phyloP scores from a whole-genome alignment of 2,113 vertebrate genomes.

The Dipodomys spectabilis region DNA sequence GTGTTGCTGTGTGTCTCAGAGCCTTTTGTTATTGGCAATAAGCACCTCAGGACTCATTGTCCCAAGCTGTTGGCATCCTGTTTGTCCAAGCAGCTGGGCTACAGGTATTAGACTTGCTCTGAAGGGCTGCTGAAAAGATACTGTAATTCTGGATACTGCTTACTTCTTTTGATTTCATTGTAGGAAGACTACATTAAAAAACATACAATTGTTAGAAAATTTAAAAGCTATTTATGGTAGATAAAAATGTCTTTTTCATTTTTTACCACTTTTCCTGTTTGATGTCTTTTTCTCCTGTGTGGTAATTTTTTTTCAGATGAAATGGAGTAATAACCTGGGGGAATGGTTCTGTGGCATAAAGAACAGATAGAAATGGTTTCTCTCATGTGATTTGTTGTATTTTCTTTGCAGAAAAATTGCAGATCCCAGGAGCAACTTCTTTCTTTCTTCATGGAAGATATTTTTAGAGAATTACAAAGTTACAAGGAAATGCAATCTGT shows the following conservation, averaged over 20 bases:
- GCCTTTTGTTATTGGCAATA: too few species aligned
- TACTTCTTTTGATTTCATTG: conserved; percentile 69
- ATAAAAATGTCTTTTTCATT: conserved; percentile 46
- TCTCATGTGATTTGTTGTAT: neutral
- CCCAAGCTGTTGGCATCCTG: conserved; percentile 80
- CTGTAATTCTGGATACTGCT: neutral
- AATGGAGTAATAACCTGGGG: conserved; percentile 5
- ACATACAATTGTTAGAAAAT: conserved; percentile 82
- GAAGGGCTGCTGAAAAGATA: neutral
- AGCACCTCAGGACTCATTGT: conserved; percentile 74
- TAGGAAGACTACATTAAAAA: conserved; percentile 84
- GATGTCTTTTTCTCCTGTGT: neutral
- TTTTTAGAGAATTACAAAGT: conserved; percentile 78
- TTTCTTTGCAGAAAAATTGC: conserved; percentile 83
- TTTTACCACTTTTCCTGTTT: conserved; percentile 60
- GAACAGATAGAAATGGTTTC: conserved; percentile 9
- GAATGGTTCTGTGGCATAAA: neutral
- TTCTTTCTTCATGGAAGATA: conserved; percentile 88
- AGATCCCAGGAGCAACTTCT: conserved; percentile 84
- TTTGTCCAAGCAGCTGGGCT: conserved; percentile 79
- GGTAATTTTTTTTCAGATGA: conserved; percentile 38
- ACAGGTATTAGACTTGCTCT: conserved; percentile 67
- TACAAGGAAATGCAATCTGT: conserved; percentile 72
- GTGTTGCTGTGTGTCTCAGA: too few species aligned
- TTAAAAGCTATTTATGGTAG: conserved; percentile 86